phyloP scores from a whole-genome alignment of 2,797 vertebrate genomes.

The Myotis myotis region DNA sequence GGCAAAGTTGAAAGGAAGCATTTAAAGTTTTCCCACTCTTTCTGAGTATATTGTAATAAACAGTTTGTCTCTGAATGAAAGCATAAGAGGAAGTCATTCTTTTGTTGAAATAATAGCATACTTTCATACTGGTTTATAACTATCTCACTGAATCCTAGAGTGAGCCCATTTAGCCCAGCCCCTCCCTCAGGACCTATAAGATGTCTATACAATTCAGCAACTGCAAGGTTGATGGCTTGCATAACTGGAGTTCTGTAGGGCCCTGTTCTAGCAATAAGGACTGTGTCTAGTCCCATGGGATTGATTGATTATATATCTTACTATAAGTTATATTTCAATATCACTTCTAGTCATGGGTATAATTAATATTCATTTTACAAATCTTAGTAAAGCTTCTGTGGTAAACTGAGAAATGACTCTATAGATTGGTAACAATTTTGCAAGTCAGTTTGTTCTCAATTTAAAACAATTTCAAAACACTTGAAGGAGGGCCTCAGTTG shows the following conservation, averaged over 20 bases:
- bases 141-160: neutral
- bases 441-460: neutral
- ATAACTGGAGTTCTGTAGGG: neutral
- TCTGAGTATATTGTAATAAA: neutral
- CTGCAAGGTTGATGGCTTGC: neutral
- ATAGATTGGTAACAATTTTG: neutral
- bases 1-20: neutral
- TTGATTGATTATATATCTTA: neutral
- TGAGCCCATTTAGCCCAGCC: neutral
- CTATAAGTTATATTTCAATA: neutral
- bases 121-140: neutral
- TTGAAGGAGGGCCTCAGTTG: neutral
- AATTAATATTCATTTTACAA: neutral
- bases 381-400: neutral
- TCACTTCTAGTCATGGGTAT: neutral
- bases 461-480: neutral
- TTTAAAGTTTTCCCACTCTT: neutral
- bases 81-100: neutral
- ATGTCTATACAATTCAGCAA: neutral
- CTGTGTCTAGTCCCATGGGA: neutral
- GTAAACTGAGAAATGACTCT: neutral
- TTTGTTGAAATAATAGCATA: neutral
- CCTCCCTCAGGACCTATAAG: neutral
- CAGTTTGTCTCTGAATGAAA: neutral
- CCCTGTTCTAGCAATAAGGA: neutral